Percentiles rank a stretch among this genome's conserved stretches.
phyloP scores from a whole-genome alignment of 2,113 vertebrate genomes.

The Australoheros scitulus region DNA sequence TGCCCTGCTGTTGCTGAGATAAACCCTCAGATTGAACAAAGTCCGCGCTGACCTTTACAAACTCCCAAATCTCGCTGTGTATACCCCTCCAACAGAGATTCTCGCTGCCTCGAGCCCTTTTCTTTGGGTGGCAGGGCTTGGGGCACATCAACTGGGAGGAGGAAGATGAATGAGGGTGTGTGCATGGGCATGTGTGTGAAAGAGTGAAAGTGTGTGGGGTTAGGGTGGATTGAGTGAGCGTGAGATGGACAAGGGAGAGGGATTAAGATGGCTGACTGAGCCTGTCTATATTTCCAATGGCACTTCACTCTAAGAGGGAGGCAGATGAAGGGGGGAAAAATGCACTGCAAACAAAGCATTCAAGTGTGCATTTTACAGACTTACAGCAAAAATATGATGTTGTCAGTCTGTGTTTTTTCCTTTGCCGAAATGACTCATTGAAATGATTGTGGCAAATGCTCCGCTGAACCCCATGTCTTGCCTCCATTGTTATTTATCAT shows the following conservation, averaged over 20 bases:
- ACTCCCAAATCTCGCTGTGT: constrained; percentile 86
- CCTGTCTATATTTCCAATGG: constrained; percentile 80
- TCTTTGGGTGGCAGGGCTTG: constrained; percentile 80
- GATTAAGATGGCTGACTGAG: constrained; percentile 88
- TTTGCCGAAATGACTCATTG: constrained; percentile 26
- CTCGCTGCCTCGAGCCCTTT: constrained; percentile 81
- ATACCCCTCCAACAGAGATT: constrained; percentile 71
- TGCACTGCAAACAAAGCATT: constrained; percentile 69
- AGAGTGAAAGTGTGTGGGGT: constrained; percentile 72
- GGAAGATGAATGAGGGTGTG: constrained; percentile 71
- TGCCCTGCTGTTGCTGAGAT: constrained; percentile 91
- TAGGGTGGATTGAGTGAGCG: constrained; percentile 81
- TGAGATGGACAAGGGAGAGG: constrained; percentile 77
- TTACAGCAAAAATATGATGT: constrained; percentile 38
- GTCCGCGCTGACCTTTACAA: constrained; percentile 94
- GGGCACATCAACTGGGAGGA: constrained; percentile 75
- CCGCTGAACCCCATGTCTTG: constrained; percentile 31
- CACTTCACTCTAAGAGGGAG: constrained; percentile 74
- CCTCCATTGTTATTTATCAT: constrained; percentile 64
- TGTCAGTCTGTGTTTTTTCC: neutral
- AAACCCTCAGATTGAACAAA: constrained; percentile 99
- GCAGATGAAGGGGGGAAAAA: constrained; percentile 52
- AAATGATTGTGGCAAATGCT: constrained; percentile 31
- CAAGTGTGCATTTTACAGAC: constrained; percentile 66
- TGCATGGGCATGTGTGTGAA: constrained; percentile 76